Conservation (phyloP, 2,797 vertebrate species). For the Anguilla marmorata region DNA sequence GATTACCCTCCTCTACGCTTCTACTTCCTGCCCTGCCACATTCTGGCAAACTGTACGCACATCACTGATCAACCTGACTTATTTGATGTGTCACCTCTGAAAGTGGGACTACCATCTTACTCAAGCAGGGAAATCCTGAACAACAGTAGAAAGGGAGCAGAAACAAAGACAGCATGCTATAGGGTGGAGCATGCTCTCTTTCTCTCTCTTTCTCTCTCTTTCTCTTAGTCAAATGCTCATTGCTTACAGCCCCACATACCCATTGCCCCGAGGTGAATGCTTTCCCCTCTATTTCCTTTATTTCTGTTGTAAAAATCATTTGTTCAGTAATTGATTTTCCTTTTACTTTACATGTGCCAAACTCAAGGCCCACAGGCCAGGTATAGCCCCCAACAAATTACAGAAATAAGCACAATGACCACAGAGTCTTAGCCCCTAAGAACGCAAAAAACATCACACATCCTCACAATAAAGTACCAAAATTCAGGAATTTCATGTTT, state of each 20-base stretch:
- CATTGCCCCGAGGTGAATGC: neutral
- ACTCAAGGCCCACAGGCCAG: neutral
- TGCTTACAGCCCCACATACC: neutral
- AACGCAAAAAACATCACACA: neutral
- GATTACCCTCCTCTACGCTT: neutral
- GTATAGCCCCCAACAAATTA: no score
- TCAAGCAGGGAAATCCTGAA: conserved; percentile 2
- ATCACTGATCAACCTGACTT: neutral
- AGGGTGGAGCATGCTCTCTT: neutral
- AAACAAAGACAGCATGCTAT: conserved; percentile 15
- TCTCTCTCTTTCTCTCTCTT: neutral
- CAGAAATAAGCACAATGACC: no score
- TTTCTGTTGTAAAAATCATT: neutral
- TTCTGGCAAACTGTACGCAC: neutral
- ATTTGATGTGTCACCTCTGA: conserved; percentile 13
- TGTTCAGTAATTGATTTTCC: neutral
- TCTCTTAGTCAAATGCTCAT: neutral
- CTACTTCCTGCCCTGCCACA: neutral
- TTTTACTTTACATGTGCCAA: neutral
- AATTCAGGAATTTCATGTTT: no score
- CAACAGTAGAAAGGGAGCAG: neutral
- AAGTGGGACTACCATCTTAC: neutral
- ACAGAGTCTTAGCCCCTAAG: neutral
- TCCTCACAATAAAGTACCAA: no score
- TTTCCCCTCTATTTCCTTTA: neutral